Evolutionary conservation across 2,113 vertebrate species (phyloP).

Genomic region (Thymallus thymallus): DNA sequence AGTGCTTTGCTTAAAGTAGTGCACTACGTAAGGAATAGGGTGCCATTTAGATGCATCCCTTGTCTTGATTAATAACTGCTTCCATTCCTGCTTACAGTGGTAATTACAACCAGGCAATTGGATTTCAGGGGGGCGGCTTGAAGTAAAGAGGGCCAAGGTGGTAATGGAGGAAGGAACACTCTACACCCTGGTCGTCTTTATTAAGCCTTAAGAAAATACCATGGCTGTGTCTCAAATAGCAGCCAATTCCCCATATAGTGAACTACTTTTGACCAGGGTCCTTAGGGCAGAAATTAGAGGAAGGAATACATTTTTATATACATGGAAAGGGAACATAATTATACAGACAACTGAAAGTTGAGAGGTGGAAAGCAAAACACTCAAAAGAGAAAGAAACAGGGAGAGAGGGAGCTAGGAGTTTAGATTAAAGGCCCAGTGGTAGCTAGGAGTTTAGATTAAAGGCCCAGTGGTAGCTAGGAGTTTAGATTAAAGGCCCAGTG

Average conservation of each 20-base stretch:
- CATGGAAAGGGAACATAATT: neutral
- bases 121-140: constrained; percentile 27
- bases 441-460: neutral
- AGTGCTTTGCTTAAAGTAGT: too few species aligned
- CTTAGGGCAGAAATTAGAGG: too few species aligned
- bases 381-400: neutral
- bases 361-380: neutral
- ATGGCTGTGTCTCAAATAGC: neutral
- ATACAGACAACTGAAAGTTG: neutral
- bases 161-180: neutral
- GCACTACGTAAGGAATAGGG: too few species aligned
- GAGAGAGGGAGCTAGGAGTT: neutral
- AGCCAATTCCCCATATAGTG: neutral
- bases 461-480: too few species aligned
- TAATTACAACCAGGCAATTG: constrained; percentile 44
- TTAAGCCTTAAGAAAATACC: constrained; percentile 19
- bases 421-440: neutral
- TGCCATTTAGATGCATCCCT: neutral
- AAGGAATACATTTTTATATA: neutral
- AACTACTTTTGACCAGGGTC: too few species aligned
- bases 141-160: constrained; percentile 3
- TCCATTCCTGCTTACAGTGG: constrained; percentile 30
- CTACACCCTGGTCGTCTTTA: constrained; percentile 13
- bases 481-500: neutral
- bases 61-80: constrained; percentile 43